phyloP scores from a whole-genome alignment of 2,113 vertebrate genomes.

The Rhinolophus sinicus region DNA sequence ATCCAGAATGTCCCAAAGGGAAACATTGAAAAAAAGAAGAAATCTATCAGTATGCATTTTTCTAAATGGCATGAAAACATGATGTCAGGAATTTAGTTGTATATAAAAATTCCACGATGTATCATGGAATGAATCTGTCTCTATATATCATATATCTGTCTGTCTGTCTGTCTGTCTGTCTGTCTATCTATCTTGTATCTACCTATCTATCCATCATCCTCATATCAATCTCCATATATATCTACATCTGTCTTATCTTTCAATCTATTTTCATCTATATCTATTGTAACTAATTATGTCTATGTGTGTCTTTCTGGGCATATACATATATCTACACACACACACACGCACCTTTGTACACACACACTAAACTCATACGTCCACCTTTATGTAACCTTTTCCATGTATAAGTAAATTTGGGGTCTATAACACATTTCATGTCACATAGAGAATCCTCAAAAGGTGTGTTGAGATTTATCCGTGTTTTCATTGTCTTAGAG shows the following conservation, averaged over 20 bases:
- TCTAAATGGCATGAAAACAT: not conserved
- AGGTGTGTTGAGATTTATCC: too few relatives aligned
- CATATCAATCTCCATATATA: not conserved
- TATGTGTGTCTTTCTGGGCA: not conserved
- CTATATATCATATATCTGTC: not conserved
- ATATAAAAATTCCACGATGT: not conserved
- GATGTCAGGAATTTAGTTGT: not conserved
- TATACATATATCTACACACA: too few relatives aligned
- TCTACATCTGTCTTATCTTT: not conserved
- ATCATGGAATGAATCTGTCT: not conserved
- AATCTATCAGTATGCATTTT: too few relatives aligned
- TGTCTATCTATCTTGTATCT: not conserved
- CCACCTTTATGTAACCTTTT: too few relatives aligned
- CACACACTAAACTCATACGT: not conserved
- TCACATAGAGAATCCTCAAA: not conserved
- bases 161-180: not conserved
- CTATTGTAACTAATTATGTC: too few relatives aligned
- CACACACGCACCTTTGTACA: rapidly evolving
- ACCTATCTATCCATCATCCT: not conserved
- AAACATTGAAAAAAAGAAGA: too few relatives aligned
- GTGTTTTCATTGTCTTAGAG: not conserved
- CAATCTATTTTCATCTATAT: too few relatives aligned
- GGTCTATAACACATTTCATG: not conserved
- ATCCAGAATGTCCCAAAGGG: not conserved
- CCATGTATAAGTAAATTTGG: rapidly evolving